phyloP scores from a whole-genome alignment of 2,113 vertebrate genomes.

The Podiceps cristatus region DNA sequence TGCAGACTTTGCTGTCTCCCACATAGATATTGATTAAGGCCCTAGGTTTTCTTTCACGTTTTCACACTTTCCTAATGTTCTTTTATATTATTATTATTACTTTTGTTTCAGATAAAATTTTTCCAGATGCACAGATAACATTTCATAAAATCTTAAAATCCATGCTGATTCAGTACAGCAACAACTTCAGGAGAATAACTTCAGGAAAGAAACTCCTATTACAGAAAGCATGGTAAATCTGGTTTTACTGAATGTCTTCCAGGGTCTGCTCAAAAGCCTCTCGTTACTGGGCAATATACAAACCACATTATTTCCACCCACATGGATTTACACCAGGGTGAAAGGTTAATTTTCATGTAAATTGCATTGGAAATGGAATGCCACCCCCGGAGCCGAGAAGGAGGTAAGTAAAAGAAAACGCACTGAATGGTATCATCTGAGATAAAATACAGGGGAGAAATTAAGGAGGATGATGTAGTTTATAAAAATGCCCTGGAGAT shows the following conservation, averaged over 20 bases:
- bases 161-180: neutral
- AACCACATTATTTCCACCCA: neutral
- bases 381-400: neutral
- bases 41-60: neutral
- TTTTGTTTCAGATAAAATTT: neutral
- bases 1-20: neutral
- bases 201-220: neutral
- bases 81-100: neutral
- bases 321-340: neutral
- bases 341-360: constrained; percentile 48
- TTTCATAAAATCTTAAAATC: neutral
- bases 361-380: constrained; percentile 35
- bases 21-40: neutral
- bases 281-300: neutral
- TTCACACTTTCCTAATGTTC: neutral
- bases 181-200: neutral
- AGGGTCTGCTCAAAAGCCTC: neutral
- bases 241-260: neutral
- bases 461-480: neutral
- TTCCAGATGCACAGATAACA: neutral
- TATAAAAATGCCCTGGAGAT: neutral
- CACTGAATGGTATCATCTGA: neutral
- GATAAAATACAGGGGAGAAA: neutral
- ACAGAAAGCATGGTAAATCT: neutral
- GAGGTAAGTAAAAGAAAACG: neutral